Percentiles rank a stretch among this genome's conserved stretches.
phyloP scores from a whole-genome alignment of 2,888 invertebrate genomes.

The Ditylenchus weischeri region DNA sequence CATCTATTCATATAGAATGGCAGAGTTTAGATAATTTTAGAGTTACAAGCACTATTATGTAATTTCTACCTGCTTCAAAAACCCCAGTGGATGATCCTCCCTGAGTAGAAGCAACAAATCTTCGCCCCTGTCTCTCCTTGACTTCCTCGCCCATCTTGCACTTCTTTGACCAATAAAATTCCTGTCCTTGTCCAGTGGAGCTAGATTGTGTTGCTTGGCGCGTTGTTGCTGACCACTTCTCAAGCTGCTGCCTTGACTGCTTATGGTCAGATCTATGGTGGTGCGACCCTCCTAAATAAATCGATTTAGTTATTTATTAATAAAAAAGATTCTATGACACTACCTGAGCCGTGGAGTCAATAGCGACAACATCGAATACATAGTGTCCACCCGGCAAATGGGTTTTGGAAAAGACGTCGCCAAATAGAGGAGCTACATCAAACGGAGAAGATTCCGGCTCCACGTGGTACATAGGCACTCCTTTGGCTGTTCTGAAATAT shows the following conservation, averaged over 20 bases:
- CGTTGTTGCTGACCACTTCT: neutral
- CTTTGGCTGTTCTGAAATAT: slow-evolving; percentile 23
- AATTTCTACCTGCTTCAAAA: slow-evolving; percentile 19
- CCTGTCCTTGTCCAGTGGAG: slow-evolving; percentile 2
- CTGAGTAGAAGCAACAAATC: slow-evolving; percentile 27
- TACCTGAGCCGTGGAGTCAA: slow-evolving; percentile 33
- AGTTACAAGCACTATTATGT: too few species aligned
- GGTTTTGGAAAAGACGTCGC: slow-evolving; percentile 32
- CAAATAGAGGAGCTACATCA: slow-evolving; percentile 32
- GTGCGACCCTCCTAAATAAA: slow-evolving; percentile 20
- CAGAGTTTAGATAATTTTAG: too few species aligned
- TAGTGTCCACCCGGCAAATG: slow-evolving; percentile 25
- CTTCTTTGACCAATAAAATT: slow-evolving; percentile 2
- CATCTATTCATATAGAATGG: too few species aligned
- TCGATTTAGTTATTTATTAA: neutral
- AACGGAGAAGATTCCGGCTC: slow-evolving; percentile 35
- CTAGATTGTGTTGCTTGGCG: neutral
- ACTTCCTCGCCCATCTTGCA: slow-evolving; percentile 1
- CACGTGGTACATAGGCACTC: slow-evolving; percentile 28
- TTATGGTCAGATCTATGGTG: neutral
- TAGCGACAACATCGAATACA: slow-evolving; percentile 31
- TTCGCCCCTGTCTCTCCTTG: slow-evolving; percentile 26
- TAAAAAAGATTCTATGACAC: neutral
- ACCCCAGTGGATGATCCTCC: slow-evolving; percentile 30
- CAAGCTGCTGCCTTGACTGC: neutral